These are phyloP conservation scores for Corythoichthys haematopterus DNA, from an alignment of 2,113 vertebrate species.

Conservation along the genomic window DNA sequence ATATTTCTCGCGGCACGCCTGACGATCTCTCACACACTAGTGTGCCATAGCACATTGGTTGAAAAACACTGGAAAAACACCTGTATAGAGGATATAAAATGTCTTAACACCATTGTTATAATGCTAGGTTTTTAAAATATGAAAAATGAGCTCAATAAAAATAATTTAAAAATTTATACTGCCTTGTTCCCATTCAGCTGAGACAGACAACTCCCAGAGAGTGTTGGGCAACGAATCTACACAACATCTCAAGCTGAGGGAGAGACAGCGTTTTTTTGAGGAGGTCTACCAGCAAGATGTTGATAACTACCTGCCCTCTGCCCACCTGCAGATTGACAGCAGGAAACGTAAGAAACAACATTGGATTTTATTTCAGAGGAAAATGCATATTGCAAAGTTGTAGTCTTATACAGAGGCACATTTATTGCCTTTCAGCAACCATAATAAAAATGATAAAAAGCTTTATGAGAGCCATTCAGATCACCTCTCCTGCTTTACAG, in stretches of 20 bases:
- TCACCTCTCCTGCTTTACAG: neutral
- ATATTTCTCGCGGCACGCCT: too few relatives aligned
- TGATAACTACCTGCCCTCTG: conserved; percentile 83
- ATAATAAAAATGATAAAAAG: neutral
- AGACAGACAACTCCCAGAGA: conserved; percentile 56
- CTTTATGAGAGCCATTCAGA: neutral
- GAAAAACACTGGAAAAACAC: too few relatives aligned
- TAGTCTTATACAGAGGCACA: neutral
- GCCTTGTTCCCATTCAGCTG: conserved; percentile 42
- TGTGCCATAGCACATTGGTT: too few relatives aligned
- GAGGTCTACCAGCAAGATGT: conserved; percentile 89
- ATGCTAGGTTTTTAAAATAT: neutral
- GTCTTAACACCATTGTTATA: neutral
- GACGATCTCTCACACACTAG: too few relatives aligned
- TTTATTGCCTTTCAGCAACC: neutral
- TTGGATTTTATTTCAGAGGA: neutral
- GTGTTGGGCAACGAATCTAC: conserved; percentile 67
- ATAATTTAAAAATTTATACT: too few relatives aligned
- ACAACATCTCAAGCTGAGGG: conserved; percentile 80
- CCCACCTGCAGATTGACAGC: conserved; percentile 83
- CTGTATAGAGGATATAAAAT: neutral
- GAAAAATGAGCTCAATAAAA: neutral
- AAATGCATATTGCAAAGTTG: neutral
- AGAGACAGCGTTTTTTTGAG: conserved; percentile 87
- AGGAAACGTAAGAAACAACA: conserved; percentile 79